phyloP scores from a whole-genome alignment of 2,113 vertebrate species.

The Rhinoptilus africanus region DNA sequence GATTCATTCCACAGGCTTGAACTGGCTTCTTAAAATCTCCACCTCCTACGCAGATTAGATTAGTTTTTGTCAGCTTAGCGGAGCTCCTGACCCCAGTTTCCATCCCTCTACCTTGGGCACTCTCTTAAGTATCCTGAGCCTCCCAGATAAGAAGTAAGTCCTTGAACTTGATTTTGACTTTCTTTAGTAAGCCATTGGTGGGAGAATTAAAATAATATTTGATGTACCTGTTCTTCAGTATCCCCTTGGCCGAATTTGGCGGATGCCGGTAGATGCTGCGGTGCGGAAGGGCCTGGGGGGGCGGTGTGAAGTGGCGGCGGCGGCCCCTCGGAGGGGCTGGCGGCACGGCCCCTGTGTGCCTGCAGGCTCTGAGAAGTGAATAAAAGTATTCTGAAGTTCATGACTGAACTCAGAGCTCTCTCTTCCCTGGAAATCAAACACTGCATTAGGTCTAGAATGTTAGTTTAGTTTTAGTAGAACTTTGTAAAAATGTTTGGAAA shows the following conservation, averaged over 20 bases:
- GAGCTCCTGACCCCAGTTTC: not conserved
- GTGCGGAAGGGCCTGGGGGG: not conserved
- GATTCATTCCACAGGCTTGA: not conserved
- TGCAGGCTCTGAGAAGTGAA: not conserved
- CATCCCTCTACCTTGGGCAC: not conserved
- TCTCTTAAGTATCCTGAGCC: not conserved
- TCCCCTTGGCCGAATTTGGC: not conserved
- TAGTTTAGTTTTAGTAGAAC: not conserved
- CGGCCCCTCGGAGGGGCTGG: not conserved
- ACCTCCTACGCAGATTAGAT: not conserved
- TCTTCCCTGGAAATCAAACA: not conserved
- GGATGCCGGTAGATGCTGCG: not conserved
- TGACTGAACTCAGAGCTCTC: not conserved
- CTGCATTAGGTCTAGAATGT: not conserved
- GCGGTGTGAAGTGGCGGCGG: not conserved
- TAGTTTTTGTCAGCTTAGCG: not conserved
- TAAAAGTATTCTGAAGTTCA: not conserved
- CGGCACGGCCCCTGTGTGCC: not conserved
- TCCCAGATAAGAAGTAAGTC: not conserved
- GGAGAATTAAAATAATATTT: not conserved
- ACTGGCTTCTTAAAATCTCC: not conserved
- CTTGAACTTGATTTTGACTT: not conserved
- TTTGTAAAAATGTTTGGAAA: not conserved
- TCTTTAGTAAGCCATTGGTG: not conserved
- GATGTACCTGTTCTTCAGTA: not conserved